phyloP scores from a whole-genome alignment of 2,113 vertebrate species.

The Vombatus ursinus region DNA sequence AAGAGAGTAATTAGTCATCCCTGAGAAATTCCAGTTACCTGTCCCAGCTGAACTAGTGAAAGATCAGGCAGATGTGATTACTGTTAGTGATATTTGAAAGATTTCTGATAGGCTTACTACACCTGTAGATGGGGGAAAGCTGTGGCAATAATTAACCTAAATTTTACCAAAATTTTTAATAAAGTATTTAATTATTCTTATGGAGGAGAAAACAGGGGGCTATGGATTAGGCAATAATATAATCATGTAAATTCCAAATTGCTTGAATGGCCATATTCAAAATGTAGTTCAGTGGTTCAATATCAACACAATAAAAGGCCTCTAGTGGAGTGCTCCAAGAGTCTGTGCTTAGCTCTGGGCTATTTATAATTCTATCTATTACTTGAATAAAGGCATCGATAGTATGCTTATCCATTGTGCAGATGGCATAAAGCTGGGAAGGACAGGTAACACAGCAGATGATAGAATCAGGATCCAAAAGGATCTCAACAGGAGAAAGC shows the following conservation, averaged over 20 bases:
- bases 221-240: not conserved
- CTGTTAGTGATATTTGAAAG: not conserved
- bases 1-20: not conserved
- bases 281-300: not conserved
- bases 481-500: not conserved
- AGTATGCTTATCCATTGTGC: not conserved
- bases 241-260: not conserved
- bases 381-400: not conserved
- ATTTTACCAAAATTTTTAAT: not conserved
- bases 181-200: not conserved
- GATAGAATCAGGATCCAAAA: not conserved
- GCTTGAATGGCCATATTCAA: not conserved
- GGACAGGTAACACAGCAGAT: not conserved
- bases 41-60: not conserved
- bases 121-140: not conserved
- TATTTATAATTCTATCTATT: not conserved
- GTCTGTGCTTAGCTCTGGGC: not conserved
- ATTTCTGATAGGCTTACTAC: not conserved
- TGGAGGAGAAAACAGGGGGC: not conserved
- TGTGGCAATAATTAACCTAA: not conserved
- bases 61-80: not conserved
- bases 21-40: not conserved
- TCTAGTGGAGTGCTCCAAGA: not conserved
- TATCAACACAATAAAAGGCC: not conserved
- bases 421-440: not conserved